These are phyloP conservation scores for Leptobrachium ailaonicum DNA, from an alignment of 2,113 vertebrate genomes.

Conservation along the genomic window DNA sequence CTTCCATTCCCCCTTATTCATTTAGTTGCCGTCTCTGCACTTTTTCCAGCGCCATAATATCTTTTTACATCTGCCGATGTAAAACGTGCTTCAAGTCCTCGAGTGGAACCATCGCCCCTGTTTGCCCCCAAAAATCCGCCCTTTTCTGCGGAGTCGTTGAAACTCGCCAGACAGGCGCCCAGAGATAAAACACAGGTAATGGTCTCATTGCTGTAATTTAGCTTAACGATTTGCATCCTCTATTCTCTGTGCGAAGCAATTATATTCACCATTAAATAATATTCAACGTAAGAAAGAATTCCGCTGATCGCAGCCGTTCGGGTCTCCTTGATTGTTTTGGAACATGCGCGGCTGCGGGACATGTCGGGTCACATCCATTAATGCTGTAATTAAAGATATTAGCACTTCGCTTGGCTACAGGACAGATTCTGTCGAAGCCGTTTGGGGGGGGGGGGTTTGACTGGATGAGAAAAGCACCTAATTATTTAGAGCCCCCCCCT, in stretches of 20 bases:
- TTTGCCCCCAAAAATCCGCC: too few relatives aligned
- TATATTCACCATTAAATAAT: slow-evolving; percentile 10
- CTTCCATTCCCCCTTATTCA: too few relatives aligned
- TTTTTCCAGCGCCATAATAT: too few relatives aligned
- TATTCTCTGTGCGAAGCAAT: background rate
- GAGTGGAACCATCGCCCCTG: too few relatives aligned
- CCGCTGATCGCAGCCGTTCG: background rate
- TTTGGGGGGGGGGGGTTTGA: background rate
- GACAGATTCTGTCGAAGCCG: background rate
- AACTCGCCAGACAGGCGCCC: background rate
- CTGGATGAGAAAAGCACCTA: slow-evolving; percentile 4
- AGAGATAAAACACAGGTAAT: background rate
- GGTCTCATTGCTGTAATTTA: background rate
- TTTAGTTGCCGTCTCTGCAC: too few relatives aligned
- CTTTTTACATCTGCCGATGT: too few relatives aligned
- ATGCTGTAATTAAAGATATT: slow-evolving; percentile 12
- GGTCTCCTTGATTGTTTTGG: slow-evolving; percentile 5
- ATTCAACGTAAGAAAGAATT: background rate
- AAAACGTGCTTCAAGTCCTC: too few relatives aligned
- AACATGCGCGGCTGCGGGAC: background rate
- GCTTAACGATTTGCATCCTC: background rate
- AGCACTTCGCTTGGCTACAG: slow-evolving; percentile 9
- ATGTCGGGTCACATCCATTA: slow-evolving; percentile 14
- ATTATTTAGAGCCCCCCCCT: background rate
- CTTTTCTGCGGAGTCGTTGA: background rate